Evolutionary conservation across 2,113 vertebrate genomes (phyloP), one percentile per base, ranked within the genome.

Genomic region (Hucho hucho): DNA sequence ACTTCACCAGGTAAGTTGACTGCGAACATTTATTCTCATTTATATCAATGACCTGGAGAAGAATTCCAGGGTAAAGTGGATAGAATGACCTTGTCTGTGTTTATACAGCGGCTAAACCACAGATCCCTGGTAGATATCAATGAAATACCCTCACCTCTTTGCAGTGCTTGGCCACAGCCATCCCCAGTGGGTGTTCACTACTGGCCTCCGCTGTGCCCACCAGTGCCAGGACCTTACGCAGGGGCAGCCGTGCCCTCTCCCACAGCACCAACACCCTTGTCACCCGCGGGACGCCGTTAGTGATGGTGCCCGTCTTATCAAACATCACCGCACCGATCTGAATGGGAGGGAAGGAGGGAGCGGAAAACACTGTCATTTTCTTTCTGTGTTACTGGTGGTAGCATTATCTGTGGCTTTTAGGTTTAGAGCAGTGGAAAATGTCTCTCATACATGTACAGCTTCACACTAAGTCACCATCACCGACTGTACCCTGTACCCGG

Each of bases 291-390:
- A 95, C 93, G 4, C 98, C 97, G 0, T 92, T 91, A 6, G 98
- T 99, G 56, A 99, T 96, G 12, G 98, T 99, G n/a, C 98, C 98
- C 0, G 98, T 99, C 90, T 99, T 99, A 87, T 99, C 98, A 76
- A 99, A 99, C 97, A 99, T 97, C 83, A 99, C 95, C 1, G 94
- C 95, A 26, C 91, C 81, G 75, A 98, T 95, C 97, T 99, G 89
- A 89, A 43, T 43, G 37, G 9, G 37, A 2, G 9, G 49, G 18
- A 53, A 53, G 58, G 66, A 73, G n/a, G 37, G 16, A n/a, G 9
- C 2, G 22, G 84, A 64, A 28, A n/a, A 73, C 12, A 74, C 28
- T 6, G 58, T 11, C 18, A 24, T 14, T 20, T 20, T 20, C 16
- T 20, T 2, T 56, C 16, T 56, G 53, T 43, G 37, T 20, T 6